These are phyloP conservation scores for Lethenteron reissneri DNA, from an alignment of 2,113 vertebrate genomes.

Conservation along the genomic window DNA sequence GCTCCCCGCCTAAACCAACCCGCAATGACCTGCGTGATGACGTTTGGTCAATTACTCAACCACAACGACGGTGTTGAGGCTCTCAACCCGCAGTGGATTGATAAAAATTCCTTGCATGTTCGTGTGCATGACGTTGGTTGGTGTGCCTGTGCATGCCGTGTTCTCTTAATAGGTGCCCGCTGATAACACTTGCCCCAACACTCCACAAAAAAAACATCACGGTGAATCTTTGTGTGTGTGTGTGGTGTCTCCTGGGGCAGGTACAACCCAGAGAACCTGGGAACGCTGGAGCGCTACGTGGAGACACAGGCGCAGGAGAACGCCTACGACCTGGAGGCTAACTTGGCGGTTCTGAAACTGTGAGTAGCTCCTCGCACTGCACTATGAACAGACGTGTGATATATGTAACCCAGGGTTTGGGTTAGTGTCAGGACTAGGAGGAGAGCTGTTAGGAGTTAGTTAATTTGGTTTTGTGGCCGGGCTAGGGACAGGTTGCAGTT, in stretches of 20 bases:
- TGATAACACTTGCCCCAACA: not conserved
- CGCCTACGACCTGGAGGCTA: constrained; percentile 66
- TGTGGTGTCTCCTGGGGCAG: constrained; percentile 16
- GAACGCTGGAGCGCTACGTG: constrained; percentile 58
- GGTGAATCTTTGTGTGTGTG: not conserved
- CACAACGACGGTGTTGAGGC: not conserved
- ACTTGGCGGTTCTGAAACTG: constrained; percentile 67
- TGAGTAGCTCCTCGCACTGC: constrained; percentile 20
- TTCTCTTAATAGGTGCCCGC: not conserved
- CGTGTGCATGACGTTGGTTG: not conserved
- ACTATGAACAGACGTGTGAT: too few species aligned
- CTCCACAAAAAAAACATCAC: not conserved
- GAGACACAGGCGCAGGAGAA: constrained; percentile 66
- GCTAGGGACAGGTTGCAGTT: too few species aligned
- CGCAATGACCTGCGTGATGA: too few species aligned
- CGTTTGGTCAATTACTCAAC: too few species aligned
- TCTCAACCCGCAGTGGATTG: not conserved
- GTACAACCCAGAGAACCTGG: constrained; percentile 68
- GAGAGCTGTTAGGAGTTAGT: too few species aligned
- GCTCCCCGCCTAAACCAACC: too few species aligned
- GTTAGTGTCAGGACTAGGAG: too few species aligned
- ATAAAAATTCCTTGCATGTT: not conserved
- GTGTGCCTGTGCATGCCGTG: not conserved
- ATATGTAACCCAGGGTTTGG: too few species aligned
- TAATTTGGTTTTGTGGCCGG: too few species aligned